Percentiles rank a stretch among this genome's conserved stretches.
phyloP scores from a whole-genome alignment of 2,888 invertebrate species.

The Schrankia costaestrigalis region DNA sequence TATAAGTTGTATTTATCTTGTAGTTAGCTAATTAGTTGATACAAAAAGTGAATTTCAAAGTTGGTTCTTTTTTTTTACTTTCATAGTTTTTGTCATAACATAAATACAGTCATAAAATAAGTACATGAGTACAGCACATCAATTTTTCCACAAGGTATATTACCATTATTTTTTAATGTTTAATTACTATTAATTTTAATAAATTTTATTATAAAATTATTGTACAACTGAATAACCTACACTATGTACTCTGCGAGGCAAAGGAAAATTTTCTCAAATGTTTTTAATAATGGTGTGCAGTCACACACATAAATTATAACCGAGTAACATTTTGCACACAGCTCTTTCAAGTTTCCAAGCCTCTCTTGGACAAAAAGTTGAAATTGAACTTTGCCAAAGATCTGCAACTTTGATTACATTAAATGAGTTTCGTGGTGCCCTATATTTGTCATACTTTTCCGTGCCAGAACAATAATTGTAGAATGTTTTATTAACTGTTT shows the following conservation, averaged over 20 bases:
- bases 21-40: no score
- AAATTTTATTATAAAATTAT: not conserved
- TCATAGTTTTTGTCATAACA: no score
- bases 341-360: conserved; percentile 4
- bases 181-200: not conserved
- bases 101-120: not conserved
- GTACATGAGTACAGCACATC: no score
- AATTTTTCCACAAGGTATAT: no score
- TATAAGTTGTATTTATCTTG: no score
- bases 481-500: no score
- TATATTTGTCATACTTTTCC: no score
- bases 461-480: no score
- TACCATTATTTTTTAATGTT: no score
- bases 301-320: conserved; percentile 37
- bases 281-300: conserved; percentile 44
- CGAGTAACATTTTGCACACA: conserved; percentile 19
- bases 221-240: conserved; percentile 2
- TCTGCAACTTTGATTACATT: no score
- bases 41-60: no score
- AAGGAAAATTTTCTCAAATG: conserved; percentile 34
- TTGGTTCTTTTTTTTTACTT: not conserved
- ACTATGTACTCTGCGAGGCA: conserved; percentile 7
- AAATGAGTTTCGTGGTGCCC: no score
- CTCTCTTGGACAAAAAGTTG: conserved; percentile 14
- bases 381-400: conserved; percentile 16